Conservation (phyloP, 2,797 vertebrate genomes). For the Gymnothorax javanicus region DNA sequence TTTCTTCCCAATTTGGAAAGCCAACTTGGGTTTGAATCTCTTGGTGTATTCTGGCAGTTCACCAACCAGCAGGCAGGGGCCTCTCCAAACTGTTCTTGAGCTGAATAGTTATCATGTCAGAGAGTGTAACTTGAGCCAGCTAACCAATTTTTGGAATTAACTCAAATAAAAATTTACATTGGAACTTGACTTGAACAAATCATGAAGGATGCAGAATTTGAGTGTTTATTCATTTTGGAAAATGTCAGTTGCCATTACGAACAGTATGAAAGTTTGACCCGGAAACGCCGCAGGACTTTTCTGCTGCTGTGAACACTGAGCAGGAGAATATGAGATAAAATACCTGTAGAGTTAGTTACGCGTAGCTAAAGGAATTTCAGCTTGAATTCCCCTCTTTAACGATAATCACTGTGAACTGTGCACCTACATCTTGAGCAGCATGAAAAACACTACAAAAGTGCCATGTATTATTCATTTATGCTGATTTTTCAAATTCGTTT, state of each 20-base stretch:
- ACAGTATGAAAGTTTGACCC: background rate
- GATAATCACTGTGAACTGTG: slow-evolving; percentile 11
- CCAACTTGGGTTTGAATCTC: background rate
- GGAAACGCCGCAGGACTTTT: background rate
- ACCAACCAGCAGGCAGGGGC: background rate
- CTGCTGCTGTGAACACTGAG: background rate
- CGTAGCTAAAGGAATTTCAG: background rate
- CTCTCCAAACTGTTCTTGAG: background rate
- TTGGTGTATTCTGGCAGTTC: background rate
- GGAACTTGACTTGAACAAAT: background rate
- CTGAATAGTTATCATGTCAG: background rate
- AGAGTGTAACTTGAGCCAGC: background rate
- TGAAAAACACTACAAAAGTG: background rate
- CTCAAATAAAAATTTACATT: background rate
- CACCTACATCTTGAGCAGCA: background rate
- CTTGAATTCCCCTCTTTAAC: background rate
- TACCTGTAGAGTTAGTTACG: background rate
- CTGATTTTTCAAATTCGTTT: background rate
- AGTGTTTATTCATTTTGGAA: background rate
- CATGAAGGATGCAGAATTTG: background rate
- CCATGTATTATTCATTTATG: background rate
- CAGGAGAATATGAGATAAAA: background rate
- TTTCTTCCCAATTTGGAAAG: background rate
- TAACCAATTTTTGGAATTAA: background rate
- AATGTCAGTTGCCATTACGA: background rate